Evolutionary conservation across 1,140 invertebrate species (phyloP).

Genomic region (Zaprionus vittiger): DNA sequence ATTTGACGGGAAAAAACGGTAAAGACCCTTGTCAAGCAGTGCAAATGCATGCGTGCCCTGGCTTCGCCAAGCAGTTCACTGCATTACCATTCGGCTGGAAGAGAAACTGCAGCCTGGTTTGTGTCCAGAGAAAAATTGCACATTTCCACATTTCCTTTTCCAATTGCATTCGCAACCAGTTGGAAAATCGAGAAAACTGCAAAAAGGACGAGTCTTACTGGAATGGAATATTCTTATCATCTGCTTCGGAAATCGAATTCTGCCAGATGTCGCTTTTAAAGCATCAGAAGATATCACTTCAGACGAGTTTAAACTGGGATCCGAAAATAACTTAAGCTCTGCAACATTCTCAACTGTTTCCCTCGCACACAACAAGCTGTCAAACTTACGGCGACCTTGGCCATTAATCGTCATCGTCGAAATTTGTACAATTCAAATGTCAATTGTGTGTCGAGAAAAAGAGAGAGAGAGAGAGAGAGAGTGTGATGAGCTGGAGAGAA

Average conservation of each 20-base stretch:
- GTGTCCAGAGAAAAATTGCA: constrained; percentile 51
- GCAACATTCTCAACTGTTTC: constrained; percentile 6
- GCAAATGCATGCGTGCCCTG: background rate
- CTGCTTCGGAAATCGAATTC: background rate
- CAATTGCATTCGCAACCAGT: constrained; percentile 18
- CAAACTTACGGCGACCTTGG: constrained; percentile 74
- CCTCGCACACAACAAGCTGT: constrained; percentile 50
- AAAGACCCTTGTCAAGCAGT: constrained; percentile 30
- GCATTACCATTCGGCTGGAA: constrained; percentile 26
- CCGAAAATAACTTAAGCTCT: constrained; percentile 34
- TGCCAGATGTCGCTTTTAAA: constrained; percentile 33
- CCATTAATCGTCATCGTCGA: constrained; percentile 80
- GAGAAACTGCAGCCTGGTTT: constrained; percentile 26
- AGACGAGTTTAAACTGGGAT: constrained; percentile 11
- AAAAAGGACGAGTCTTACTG: constrained; percentile 19
- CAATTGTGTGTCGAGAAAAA: constrained; percentile 52
- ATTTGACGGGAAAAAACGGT: background rate
- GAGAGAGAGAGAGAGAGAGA: background rate
- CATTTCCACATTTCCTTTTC: constrained; percentile 26
- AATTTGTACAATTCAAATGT: constrained; percentile 77
- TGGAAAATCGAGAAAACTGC: constrained; percentile 19
- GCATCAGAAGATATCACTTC: background rate
- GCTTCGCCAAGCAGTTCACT: constrained; percentile 30
- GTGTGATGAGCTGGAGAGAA: constrained; percentile 9
- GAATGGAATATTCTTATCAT: background rate